Conservation (phyloP, 2,797 vertebrate genomes). For the Ibycter americanus region DNA sequence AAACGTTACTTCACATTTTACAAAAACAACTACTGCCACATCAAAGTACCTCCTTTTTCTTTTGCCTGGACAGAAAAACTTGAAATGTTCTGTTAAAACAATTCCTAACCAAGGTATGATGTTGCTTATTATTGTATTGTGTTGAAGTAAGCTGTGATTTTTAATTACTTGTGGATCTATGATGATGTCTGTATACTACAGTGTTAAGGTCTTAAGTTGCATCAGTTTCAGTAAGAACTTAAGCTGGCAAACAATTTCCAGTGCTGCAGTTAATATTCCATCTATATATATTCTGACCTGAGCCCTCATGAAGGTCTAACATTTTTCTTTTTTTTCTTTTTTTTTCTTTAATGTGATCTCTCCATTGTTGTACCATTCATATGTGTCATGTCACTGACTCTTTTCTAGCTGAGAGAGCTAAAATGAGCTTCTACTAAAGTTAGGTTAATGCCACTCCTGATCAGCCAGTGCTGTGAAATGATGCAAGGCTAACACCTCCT, state of each 20-base stretch:
- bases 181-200: not conserved
- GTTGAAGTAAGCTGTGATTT: not conserved
- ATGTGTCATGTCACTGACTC: not conserved
- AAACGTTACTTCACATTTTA: not conserved
- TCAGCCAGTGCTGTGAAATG: not conserved
- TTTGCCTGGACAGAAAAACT: not conserved
- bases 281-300: not conserved
- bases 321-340: not conserved
- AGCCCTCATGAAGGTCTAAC: not conserved
- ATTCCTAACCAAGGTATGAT: not conserved
- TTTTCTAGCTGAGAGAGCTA: not conserved
- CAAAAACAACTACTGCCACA: not conserved
- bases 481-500: constrained; percentile 16
- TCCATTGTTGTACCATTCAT: not conserved
- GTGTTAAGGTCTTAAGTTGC: not conserved
- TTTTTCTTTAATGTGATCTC: not conserved
- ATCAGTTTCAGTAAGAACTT: not conserved
- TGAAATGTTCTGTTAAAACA: not conserved
- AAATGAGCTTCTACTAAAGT: not conserved
- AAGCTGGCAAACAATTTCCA: not conserved
- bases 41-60: not conserved
- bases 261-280: not conserved
- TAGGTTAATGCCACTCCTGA: constrained; percentile 9
- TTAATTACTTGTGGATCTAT: not conserved
- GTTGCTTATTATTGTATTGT: not conserved